Evolutionary conservation across 2,888 invertebrate species (phyloP).

Genomic region (Neoitamus cyanurus): DNA sequence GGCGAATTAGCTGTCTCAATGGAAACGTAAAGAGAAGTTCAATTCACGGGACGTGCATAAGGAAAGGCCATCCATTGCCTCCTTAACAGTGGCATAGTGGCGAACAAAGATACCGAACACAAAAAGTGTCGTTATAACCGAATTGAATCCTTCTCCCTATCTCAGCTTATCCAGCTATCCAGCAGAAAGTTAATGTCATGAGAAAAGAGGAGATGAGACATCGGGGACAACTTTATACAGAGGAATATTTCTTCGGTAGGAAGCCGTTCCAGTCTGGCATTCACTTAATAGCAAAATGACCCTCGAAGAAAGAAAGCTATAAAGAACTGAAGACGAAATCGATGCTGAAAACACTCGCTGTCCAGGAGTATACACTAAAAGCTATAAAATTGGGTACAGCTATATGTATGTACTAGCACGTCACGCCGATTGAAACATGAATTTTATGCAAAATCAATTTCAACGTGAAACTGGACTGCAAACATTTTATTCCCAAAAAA

Average conservation of each 20-base stretch:
- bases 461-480: neutral
- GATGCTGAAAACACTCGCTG: neutral
- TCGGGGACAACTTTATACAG: neutral
- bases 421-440: neutral
- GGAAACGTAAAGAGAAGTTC: neutral
- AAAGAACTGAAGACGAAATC: neutral
- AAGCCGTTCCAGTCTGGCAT: neutral
- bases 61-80: neutral
- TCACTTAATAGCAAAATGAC: slow-evolving; percentile 1
- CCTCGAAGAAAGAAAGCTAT: neutral
- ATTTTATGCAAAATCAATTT: neutral
- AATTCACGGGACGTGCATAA: neutral
- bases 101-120: neutral
- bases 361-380: neutral
- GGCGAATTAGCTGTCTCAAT: neutral
- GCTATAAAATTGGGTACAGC: neutral
- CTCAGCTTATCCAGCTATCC: neutral
- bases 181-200: neutral
- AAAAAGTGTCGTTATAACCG: neutral
- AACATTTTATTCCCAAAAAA: neutral
- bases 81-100: neutral
- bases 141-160: neutral
- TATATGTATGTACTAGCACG: neutral
- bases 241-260: neutral
- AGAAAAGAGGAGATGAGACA: neutral